Evolutionary conservation across 2,797 vertebrate genomes (phyloP), one percentile per base, ranked within the genome.

Genomic region (Manis javanica): DNA sequence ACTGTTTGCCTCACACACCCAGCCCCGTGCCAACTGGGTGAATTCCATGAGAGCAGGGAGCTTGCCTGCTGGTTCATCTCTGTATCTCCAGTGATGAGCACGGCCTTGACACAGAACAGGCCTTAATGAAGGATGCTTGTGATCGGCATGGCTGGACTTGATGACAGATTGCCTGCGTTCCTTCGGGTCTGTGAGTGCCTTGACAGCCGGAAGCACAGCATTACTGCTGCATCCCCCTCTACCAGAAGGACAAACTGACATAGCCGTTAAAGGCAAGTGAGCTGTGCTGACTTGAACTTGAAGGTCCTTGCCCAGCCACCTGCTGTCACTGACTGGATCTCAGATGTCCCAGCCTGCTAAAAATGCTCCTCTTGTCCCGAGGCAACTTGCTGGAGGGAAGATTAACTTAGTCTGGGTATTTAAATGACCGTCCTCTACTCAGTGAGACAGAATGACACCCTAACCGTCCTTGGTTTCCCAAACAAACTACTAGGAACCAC

Each of bases 71-170:
- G 5, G 3, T 59, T 59, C 42, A 7, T 31, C 51, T 34, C 63
- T 46, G 19, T 18, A 1, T 39, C 46, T 77, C 69, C 57, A 4
- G 51, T 2, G 66, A 66, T 59, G 8, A 3, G 31, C 21, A 61
- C 1, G 18, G 31, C 46, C 82, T 42, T 2, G 2, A 68, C 61
- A 59, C 31, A 29, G 63, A 39, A 19, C 21, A 10, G 39, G 34
- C n/a, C 71, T 46, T 21, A 4, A 5, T 11, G 34, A 39, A 16
- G 23, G 57, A n/a, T 16, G 0, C 37, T 37, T 10, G 11, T 4
- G 39, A 57, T 39, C 11, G 34, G 66, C 4, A 0, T 0, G 26
- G 14, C 0, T 49, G 4, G 2, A 7, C 19, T 4, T 0, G 2
- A 4, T 29, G 24, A 16, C 0, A 0, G 34, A 1, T 19, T 5